Evolutionary conservation across 2,888 invertebrate genomes (phyloP).

Genomic region (Lacanobia oleracea): DNA sequence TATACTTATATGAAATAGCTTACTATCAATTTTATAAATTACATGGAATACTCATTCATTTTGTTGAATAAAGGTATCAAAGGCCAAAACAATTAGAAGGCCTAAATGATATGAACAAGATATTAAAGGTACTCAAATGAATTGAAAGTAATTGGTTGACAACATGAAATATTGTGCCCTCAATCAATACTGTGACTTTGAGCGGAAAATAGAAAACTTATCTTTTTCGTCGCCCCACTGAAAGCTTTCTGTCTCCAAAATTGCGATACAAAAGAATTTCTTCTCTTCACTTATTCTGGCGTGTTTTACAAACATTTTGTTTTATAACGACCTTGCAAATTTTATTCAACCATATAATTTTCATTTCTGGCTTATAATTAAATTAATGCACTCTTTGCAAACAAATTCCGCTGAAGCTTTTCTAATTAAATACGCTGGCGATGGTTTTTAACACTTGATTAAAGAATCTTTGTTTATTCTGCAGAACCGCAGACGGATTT

Average conservation of each 20-base stretch:
- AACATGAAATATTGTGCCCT: constrained; percentile 7
- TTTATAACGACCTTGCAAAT: constrained; percentile 3
- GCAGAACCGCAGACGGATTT: background rate
- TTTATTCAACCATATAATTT: background rate
- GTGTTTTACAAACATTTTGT: constrained; percentile 22
- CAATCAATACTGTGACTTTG: constrained; percentile 50
- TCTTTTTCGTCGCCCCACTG: constrained; percentile 44
- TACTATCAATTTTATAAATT: too few relatives aligned
- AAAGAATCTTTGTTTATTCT: background rate
- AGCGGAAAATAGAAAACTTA: constrained; percentile 45
- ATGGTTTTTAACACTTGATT: constrained; percentile 33
- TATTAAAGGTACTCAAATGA: background rate
- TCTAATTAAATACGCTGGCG: constrained; percentile 16
- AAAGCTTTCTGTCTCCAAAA: constrained; percentile 43
- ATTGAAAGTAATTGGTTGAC: constrained; percentile 33
- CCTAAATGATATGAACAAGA: background rate
- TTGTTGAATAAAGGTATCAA: background rate
- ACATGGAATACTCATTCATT: background rate
- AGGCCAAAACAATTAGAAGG: background rate
- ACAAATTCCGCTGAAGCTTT: background rate
- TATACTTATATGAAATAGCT: too few relatives aligned
- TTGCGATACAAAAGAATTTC: constrained; percentile 29
- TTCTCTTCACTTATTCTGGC: constrained; percentile 10
- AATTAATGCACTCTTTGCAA: background rate
- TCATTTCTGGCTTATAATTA: background rate